Evolutionary conservation across 2,797 vertebrate genomes (phyloP), one percentile per base, ranked within the genome.

Genomic region (Poecile montanus): DNA sequence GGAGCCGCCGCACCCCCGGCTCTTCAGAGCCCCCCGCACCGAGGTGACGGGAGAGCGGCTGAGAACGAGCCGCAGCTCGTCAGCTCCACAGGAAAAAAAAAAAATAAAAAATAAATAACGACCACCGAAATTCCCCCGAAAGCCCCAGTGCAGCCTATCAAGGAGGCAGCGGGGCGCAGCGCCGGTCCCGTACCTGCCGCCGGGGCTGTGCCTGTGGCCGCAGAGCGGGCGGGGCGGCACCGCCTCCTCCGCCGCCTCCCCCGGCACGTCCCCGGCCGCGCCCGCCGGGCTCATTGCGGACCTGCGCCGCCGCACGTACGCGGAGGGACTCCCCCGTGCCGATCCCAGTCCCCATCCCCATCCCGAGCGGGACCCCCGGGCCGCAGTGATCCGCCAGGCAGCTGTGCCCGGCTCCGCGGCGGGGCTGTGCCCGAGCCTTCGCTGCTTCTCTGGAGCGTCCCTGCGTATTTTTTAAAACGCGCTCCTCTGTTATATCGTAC

Each of bases 231-330:
- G 84, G 66, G 27, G 66, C 66, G 19, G 79, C 36, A 8, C 63
- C 87, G 75, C 74, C 85, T 63, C 66, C 84, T 42, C 66, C 66
- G 4, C 50, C 84, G 27, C 75, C 75, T 65, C 51, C 72, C 72
- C 73, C 63, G 53, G 63, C 77, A 18, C 77, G 25, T 22, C 65
- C 77, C 77, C 83, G 58, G 74, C 84, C 85, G 75, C 76, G 76
- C 85, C 76, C 68, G 76, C 61, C 85, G 85, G 68, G 76, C 68
- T 88, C 85, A 88, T 80, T 88, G 76, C 85, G 76, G 85, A 88
- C 76, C 68, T 88, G 85, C 85, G 47, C 25, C 61, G 68, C 76
- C 17, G 85, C 85, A 88, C 85, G 76, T 88, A 88, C 76, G 68
- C 85, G 13, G 11, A 16, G 22, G 7, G 62, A 6, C 14, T 8